These are phyloP conservation scores for Delia radicum DNA, from an alignment of 1,140 invertebrate species.

Conservation along the genomic window DNA sequence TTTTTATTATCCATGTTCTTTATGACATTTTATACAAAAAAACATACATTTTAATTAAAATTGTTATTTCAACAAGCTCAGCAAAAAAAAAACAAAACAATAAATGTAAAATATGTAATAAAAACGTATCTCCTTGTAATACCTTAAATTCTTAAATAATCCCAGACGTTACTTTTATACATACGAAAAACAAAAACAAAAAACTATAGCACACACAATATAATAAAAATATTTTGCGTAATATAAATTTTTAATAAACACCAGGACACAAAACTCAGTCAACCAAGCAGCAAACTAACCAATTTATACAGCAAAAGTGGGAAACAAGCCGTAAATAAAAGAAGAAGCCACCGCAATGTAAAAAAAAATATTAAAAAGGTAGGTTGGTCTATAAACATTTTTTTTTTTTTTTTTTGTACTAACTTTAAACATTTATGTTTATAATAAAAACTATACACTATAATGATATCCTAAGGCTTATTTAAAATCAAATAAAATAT, in stretches of 20 bases:
- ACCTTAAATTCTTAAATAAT: background rate
- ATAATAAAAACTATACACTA: background rate
- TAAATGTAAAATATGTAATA: background rate
- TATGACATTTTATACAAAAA: background rate
- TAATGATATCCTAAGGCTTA: constrained; percentile 12
- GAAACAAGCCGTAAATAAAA: background rate
- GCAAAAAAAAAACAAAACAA: background rate
- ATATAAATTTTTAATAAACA: background rate
- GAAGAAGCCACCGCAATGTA: constrained; percentile 18
- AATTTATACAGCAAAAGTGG: background rate
- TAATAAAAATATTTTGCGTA: background rate
- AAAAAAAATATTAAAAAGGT: background rate
- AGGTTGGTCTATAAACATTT: background rate
- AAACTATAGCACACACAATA: background rate
- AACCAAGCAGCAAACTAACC: background rate
- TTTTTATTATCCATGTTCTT: too few relatives aligned
- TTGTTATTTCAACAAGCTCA: background rate
- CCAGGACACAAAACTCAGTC: background rate
- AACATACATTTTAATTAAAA: background rate
- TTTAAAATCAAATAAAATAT: background rate
- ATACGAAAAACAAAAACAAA: background rate
- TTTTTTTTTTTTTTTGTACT: background rate
- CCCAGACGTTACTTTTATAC: background rate
- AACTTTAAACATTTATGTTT: background rate
- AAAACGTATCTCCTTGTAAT: background rate